Evolutionary conservation across 23 tunicate genomes (phyloP), one percentile per base, ranked within the genome.

Genomic region (Pegea sp.): DNA sequence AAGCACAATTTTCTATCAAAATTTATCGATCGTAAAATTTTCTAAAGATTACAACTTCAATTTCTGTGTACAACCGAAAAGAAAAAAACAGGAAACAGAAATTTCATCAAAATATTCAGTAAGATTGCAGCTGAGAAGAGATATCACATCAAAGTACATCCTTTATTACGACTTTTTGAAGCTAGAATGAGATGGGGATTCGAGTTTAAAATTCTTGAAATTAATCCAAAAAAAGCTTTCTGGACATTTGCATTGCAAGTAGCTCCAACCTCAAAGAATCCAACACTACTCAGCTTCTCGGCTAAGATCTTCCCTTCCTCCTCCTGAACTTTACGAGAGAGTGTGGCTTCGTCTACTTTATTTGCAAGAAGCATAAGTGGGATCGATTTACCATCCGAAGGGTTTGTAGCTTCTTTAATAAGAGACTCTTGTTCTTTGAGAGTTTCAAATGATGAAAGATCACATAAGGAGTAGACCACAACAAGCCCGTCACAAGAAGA

Each of bases 281-380:
- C 95, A 5, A 28, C 33, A 50, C 84, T 73, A 3, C 43, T 22
- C 2, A 84, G 58, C 38, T 84, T 70, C 3, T 50, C 32, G 20
- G 70, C 58, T 30, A 72, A 33, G 1, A 57, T 50, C 31, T 81
- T 56, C 22, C 75, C 93, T 1, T 57, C 66, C 5, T 69, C 81
- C 27, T 6, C 42, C 31, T 66, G 61, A 16, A 81, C 81, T 3
- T 44, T 32, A 30, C 95, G 55, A 20, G 65, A 53, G 24, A 84
- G 33, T 42, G 59, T 84, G 28, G 95, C 95, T 31, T 84, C 95
- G 64, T 84, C 95, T 20, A 61, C 86, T 63, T 84, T 84, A 31
- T 73, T 84, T 42, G 78, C 95, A 1, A 84, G 67, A 25, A 84
- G 61, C 18, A 84, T 33, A 7, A 74, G 67, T 2, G 95, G 95